Conservation (phyloP, 92 coral and sea anemone genomes). For the Porites lobata region DNA sequence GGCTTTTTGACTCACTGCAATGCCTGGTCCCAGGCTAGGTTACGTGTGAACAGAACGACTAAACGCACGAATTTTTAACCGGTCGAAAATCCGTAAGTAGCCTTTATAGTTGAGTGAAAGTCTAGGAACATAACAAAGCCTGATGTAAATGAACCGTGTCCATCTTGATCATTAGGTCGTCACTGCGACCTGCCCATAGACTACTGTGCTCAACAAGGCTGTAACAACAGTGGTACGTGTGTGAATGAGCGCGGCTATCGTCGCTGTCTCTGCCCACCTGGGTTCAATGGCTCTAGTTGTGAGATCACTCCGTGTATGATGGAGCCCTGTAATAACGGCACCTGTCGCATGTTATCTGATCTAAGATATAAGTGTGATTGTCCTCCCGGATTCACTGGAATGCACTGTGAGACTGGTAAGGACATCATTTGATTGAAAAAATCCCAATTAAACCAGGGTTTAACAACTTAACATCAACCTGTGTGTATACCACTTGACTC, state of each 20-base stretch:
- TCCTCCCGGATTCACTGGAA: conserved; percentile 73
- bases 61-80: no score
- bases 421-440: no score
- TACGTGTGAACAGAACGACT: no score
- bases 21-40: no score
- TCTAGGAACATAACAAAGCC: no score
- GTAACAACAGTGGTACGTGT: conserved; percentile 86
- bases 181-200: conserved; percentile 87
- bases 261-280: conserved; percentile 82
- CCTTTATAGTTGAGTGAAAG: no score
- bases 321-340: conserved; percentile 77
- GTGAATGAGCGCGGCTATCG: conserved; percentile 80
- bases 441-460: background rate
- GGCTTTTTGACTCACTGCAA: no score
- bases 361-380: conserved; percentile 68
- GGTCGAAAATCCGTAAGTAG: no score
- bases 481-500: no score
- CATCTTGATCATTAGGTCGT: conserved; percentile 63
- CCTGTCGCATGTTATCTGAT: background rate
- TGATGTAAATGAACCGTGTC: no score
- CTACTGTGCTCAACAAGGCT: conserved; percentile 81
- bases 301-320: conserved; percentile 83
- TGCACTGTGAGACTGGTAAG: conserved; percentile 77
- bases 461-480: background rate
- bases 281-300: conserved; percentile 87